Base-by-base conservation (phyloP, 2,797 vertebrate species). In the Pipistrellus pipistrellus region DNA sequence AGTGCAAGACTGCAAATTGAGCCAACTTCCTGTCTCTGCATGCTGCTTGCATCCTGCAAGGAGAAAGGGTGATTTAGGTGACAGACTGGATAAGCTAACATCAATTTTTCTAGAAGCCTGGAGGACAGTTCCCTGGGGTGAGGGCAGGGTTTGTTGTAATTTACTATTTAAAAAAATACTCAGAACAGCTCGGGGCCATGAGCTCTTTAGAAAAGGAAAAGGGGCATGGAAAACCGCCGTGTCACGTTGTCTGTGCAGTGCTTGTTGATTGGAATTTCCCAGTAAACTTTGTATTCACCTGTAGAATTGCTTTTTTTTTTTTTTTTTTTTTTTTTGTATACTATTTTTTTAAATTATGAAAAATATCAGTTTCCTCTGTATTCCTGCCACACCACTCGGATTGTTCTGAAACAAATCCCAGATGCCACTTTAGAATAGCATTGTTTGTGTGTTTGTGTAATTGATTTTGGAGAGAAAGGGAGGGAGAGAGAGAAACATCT, bases 171-270 rank as follows among this genome's bases (percentile, higher is more conserved):
- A 13, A 41, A 5, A 20, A 30, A 15, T 13, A n/a, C n/a, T n/a
- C n/a, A 32, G 80, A 35, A 7, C 13, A 18, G 44, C 17, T 4
- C 0, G 0, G 0, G n/a, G 30, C 53, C 0, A 4, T 0, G 10
- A 48, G 30, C 6, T 46, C 55, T 21, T 30, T 30, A 23, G 48
- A 30, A 46, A n/a, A n/a, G n/a, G n/a, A n/a, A n/a, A n/a, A n/a
- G n/a, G n/a, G n/a, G n/a, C n/a, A n/a, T n/a, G 6, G 11, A 25
- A 89, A 27, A 27, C 55, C 6, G 1, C 25, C n/a, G 4, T 1
- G 17, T 6, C 6, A 1, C 73, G 8, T 4, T 41, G 15, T 68
- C 59, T 32, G 30, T 8, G 27, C 8, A 73, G n/a, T 13, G 0
- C 21, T 3, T 1, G 2, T 7, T 27, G 51, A 51, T 69, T 32